Conservation (phyloP, 2,797 vertebrate species). For the Sorex maritimensis region DNA sequence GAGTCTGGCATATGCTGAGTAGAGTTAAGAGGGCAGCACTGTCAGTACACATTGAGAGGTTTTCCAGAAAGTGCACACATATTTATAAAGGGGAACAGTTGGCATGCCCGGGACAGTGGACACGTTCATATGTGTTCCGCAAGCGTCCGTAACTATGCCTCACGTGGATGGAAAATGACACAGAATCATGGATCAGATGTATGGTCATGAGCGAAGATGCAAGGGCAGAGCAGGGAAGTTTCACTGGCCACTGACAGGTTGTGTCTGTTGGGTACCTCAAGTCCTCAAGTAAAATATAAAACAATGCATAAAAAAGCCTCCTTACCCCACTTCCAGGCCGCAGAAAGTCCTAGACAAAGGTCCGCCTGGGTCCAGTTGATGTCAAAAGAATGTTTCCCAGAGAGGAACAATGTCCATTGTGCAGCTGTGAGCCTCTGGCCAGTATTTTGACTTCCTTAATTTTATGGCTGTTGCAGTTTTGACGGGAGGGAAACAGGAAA, state of each 20-base stretch:
- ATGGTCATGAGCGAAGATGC: not conserved
- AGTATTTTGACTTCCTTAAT: not conserved
- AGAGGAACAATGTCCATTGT: not conserved
- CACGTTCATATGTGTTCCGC: no score
- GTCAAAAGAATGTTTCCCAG: not conserved
- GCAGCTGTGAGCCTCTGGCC: not conserved
- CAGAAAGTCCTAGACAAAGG: no score
- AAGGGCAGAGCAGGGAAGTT: not conserved
- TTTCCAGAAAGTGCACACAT: not conserved
- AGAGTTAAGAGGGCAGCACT: not conserved
- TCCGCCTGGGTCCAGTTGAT: no score
- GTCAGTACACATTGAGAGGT: not conserved
- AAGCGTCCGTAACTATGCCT: not conserved
- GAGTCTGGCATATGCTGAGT: not conserved
- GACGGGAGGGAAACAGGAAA: not conserved
- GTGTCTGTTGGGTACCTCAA: not conserved
- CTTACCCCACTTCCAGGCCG: no score
- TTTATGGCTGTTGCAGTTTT: not conserved
- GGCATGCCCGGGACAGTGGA: not conserved
- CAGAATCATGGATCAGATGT: not conserved
- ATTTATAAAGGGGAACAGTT: not conserved
- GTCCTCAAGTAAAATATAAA: not conserved
- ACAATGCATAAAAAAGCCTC: no score
- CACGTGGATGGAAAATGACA: not conserved
- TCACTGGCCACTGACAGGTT: not conserved